A percentile compares a stretch with the other conserved stretches of the same genome.
These are phyloP conservation scores for Zaprionus taronus DNA, from an alignment of 1,140 invertebrate species.

Conservation along the genomic window DNA sequence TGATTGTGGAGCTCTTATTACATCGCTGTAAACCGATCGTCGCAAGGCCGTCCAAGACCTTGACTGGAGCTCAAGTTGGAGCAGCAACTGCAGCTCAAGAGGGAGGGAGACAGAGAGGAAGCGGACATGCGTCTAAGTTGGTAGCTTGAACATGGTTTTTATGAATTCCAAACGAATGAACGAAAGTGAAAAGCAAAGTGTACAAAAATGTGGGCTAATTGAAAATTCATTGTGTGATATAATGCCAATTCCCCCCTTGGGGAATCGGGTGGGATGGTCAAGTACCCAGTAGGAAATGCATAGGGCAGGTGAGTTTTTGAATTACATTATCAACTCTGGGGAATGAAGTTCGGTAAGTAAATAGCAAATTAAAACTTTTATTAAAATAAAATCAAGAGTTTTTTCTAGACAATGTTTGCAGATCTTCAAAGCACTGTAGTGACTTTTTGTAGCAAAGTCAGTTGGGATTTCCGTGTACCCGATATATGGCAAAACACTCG, in stretches of 20 bases:
- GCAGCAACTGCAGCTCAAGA: neutral
- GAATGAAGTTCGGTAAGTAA: neutral
- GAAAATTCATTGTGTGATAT: slow-evolving; percentile 74
- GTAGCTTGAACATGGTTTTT: neutral
- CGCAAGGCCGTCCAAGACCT: slow-evolving; percentile 18
- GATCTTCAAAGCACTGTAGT: no score
- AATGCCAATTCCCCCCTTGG: slow-evolving; percentile 31
- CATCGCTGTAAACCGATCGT: neutral
- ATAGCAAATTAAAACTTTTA: no score
- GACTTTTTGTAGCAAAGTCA: neutral
- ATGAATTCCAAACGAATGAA: slow-evolving; percentile 35
- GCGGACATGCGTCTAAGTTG: neutral
- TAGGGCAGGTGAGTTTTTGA: neutral
- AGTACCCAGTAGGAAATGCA: neutral
- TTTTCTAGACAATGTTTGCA: neutral
- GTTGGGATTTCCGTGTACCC: no score
- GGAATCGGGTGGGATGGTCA: neutral
- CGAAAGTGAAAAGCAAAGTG: slow-evolving; percentile 63
- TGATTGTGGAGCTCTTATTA: slow-evolving; percentile 1
- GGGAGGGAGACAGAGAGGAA: neutral
- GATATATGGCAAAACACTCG: no score
- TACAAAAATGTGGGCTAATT: slow-evolving; percentile 55
- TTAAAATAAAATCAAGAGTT: no score
- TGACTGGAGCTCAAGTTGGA: slow-evolving; percentile 7
- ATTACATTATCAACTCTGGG: neutral